Evolutionary conservation across 2,888 invertebrate genomes (phyloP), one percentile per base, ranked within the genome.

Genomic region (Panopea generosa): DNA sequence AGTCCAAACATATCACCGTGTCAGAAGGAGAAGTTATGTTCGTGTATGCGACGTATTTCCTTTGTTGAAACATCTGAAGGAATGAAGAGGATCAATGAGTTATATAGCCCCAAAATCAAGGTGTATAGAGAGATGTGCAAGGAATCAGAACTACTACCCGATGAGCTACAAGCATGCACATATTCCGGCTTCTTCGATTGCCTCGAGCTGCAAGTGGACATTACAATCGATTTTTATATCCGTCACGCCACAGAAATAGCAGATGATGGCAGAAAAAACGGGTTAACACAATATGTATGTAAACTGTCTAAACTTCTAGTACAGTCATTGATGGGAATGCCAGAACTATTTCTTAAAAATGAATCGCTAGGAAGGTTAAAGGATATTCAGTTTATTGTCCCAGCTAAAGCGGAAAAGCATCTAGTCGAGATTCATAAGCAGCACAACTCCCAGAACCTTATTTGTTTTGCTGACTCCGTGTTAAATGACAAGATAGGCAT

Each of bases 121-220:
- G 70, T 87, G 0, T 88, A 87, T 60, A 43, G 55, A 11, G 62
- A 66, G 16, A 85, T 89, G 85, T 73, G 84, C 20, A 49, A 81
- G 18, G 55, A 62, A 16, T 61, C 76, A 1, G 74, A 77, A 24
- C 82, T 89, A 27, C 77, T 82, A 1, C 87, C 87, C 0, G 9
- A 33, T 6, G 61, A 61, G 16, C 76, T 68, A 9, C 27, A 43
- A 20, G n/a, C 27, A 1, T 22, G 22, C 16, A 33, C 20, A 2
- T 40, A 38, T 9, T 18, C n/a, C n/a, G 24, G 43, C 2, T 69
- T 84, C 11, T 61, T 84, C 47, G 45, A 53, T 4, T 49, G 26
- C 20, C 50, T 69, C 20, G 84, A 83, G 0, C 62, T 84, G 26
- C 45, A 69, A n/a, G 26, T 24, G 4, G 9, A 62, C 14, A 68